Base-by-base conservation (phyloP, 2,888 invertebrate species). In the Ophion costatus region DNA sequence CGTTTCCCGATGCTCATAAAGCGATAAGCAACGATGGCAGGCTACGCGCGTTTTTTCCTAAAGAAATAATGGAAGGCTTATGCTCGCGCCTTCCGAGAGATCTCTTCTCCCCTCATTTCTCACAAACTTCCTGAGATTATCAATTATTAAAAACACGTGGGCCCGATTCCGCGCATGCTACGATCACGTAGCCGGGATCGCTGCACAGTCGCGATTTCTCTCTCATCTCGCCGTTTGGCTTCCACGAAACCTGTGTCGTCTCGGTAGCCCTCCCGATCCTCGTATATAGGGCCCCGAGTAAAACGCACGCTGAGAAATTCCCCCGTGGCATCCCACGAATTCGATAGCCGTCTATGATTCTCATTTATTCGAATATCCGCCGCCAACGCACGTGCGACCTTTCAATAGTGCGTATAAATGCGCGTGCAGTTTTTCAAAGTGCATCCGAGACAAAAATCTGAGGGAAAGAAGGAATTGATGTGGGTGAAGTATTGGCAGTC, bases 111-210 rank as follows among this genome's bases (percentile, higher is more conserved):
- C 59, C 80, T 61, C 29, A 51, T 80, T 69, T 75, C 80, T 63
- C 70, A 80, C 74, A 80, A 67, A 66, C 93, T 82, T 67, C 82
- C 88, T 84, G 83, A 88, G 91, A 92, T 92, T 91, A 93, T 92
- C 92, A 93, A 93, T 93, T 93, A 93, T 93, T 92, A 93, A 91
- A 90, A 91, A 88, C 92, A 92, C 90, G 90, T 91, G 91, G 87
- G 22, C 70, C 64, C 20, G 77, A 56, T 80, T 42, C 59, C 24
- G 66, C 71, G 45, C 38, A 73, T 51, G 45, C 45, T 51, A 42
- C 22, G 56, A 42, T 61, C 79, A 45, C 22, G 2, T 22, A 70
- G 57, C 14, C 59, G 56, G 14, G 56, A 29, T 64, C 63, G 56
- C 70, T 20, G 45, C 10, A 22, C 84, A 85, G 80, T 84, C 76